These are phyloP conservation scores for Drosophila helvetica DNA, from an alignment of 2,888 invertebrate species.

Conservation along the genomic window DNA sequence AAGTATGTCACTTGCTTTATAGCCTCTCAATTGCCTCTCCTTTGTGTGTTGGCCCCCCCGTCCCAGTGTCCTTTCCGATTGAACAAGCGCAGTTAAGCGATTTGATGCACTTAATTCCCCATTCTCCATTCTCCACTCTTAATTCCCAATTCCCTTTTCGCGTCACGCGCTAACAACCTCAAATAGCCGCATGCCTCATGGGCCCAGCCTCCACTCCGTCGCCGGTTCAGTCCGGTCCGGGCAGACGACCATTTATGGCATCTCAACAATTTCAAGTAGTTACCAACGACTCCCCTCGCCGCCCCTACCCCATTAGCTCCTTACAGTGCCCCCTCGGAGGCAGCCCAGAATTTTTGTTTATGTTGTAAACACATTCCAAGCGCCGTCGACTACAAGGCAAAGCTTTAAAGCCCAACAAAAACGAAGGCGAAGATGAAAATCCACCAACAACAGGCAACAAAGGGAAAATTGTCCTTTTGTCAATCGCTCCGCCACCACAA, in stretches of 20 bases:
- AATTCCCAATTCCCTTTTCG: conserved; percentile 31
- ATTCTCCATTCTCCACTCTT: conserved; percentile 9
- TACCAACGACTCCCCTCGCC: conserved; percentile 46
- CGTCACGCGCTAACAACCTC: conserved; percentile 39
- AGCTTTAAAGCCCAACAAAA: conserved; percentile 35
- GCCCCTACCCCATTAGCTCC: not conserved
- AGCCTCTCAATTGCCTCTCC: not conserved
- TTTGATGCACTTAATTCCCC: conserved; percentile 57
- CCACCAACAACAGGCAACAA: conserved; percentile 25
- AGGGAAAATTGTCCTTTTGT: conserved; percentile 58
- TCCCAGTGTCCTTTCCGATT: conserved; percentile 22
- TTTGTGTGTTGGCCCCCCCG: not conserved
- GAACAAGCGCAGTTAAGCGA: conserved; percentile 58
- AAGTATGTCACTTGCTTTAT: not conserved
- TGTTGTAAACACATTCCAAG: conserved; percentile 66
- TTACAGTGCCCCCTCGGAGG: not conserved
- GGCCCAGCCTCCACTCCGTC: conserved; percentile 1
- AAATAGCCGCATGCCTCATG: conserved; percentile 36
- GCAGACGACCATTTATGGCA: conserved; percentile 60
- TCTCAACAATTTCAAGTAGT: conserved; percentile 73
- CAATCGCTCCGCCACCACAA: conserved; percentile 40
- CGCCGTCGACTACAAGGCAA: conserved; percentile 40
- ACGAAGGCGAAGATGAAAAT: conserved; percentile 23
- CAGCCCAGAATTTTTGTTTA: conserved; percentile 49
- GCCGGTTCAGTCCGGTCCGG: not conserved